Evolutionary conservation across 2,113 vertebrate genomes (phyloP).

Genomic region (Thamnaconus septentrionalis): DNA sequence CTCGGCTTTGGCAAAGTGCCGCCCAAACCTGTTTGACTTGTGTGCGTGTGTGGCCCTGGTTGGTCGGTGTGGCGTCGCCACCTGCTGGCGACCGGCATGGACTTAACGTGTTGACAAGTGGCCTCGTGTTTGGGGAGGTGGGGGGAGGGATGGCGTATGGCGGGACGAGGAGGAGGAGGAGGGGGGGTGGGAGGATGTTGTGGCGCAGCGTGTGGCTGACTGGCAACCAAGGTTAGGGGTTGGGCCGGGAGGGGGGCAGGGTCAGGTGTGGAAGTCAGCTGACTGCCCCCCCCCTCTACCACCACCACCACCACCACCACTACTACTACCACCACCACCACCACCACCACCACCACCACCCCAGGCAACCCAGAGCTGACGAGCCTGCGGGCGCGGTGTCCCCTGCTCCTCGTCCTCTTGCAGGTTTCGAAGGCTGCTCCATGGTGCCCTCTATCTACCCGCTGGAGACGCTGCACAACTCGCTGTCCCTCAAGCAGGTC

Average conservation of each 20-base stretch:
- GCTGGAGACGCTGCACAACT: constrained; percentile 97
- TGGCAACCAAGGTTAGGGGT: not conserved
- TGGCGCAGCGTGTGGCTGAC: constrained; percentile 21
- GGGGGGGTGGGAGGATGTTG: constrained; percentile 10
- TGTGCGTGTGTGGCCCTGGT: not conserved
- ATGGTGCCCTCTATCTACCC: constrained; percentile 99
- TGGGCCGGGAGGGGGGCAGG: too few species aligned
- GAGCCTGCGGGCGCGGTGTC: constrained; percentile 52
- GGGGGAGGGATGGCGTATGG: constrained; percentile 5
- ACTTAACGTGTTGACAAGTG: constrained; percentile 24
- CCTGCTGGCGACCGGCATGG: constrained; percentile 51
- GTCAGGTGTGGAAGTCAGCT: not conserved
- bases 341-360: too few species aligned
- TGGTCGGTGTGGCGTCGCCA: constrained; percentile 14
- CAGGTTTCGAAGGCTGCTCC: constrained; percentile 98
- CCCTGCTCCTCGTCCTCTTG: constrained; percentile 50
- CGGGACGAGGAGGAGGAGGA: constrained; percentile 3
- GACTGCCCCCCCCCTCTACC: too few species aligned
- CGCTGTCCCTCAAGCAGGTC: constrained; percentile 94
- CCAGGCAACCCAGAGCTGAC: constrained; percentile 23
- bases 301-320: too few species aligned
- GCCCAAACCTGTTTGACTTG: constrained; percentile 1
- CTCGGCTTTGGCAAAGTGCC: constrained; percentile 40
- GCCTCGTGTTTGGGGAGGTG: constrained; percentile 32
- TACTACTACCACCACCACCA: too few species aligned